Percentiles rank a stretch among this genome's conserved stretches.
phyloP scores from a whole-genome alignment of 2,888 invertebrate species.

The Apomyelois bistriatella region DNA sequence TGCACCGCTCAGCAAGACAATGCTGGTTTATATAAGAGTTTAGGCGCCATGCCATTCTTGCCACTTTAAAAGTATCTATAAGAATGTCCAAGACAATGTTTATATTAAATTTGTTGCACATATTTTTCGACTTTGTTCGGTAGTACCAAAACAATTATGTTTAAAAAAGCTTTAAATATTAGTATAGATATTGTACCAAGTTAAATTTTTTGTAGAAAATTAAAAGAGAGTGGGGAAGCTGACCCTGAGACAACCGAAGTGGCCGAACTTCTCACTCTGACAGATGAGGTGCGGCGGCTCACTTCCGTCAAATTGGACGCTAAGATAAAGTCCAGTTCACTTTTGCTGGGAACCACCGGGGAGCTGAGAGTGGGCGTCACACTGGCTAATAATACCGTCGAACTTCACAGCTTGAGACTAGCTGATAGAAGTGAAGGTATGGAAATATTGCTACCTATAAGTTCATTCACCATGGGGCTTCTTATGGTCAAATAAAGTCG shows the following conservation, averaged over 20 bases:
- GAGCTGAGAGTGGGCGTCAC: constrained; percentile 84
- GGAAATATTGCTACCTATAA: not conserved
- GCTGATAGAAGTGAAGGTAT: constrained; percentile 79
- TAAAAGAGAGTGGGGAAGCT: constrained; percentile 54
- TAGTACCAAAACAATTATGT: too few species aligned
- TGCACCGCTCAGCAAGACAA: too few species aligned
- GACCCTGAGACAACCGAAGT: constrained; percentile 49
- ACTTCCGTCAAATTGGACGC: constrained; percentile 82
- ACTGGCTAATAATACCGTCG: constrained; percentile 87
- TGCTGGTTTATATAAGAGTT: too few species aligned
- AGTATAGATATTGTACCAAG: not conserved
- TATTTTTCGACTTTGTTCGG: too few species aligned
- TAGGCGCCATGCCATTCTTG: too few species aligned
- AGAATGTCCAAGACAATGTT: too few species aligned
- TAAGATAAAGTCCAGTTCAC: constrained; percentile 86
- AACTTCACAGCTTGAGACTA: constrained; percentile 81
- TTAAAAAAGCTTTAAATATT: too few species aligned
- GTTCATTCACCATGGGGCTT: too few species aligned
- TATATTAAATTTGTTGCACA: too few species aligned
- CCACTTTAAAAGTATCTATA: too few species aligned
- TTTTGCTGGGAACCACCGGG: constrained; percentile 85
- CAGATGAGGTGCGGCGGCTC: constrained; percentile 87
- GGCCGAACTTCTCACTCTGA: constrained; percentile 74
- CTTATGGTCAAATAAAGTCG: too few species aligned
- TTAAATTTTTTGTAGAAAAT: constrained; percentile 40